Conservation (phyloP, 2,888 invertebrate species). For the Nebria brevicollis region DNA sequence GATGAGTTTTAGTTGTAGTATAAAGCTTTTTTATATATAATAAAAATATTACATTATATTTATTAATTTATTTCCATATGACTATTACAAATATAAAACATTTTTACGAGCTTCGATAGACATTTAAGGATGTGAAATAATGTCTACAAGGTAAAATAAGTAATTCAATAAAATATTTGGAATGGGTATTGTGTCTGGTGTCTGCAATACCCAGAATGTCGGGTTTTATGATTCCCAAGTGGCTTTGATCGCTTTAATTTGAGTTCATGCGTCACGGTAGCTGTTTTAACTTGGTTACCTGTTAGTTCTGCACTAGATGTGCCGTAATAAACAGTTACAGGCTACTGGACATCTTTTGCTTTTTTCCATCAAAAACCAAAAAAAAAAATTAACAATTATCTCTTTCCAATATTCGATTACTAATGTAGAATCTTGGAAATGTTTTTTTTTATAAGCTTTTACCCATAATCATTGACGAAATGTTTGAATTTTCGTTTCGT, state of each 20-base stretch:
- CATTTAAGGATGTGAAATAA: too few species aligned
- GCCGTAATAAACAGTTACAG: slow-evolving; percentile 35
- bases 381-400: not conserved
- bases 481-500: not conserved
- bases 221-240: not conserved
- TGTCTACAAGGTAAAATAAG: not conserved
- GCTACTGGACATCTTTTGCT: slow-evolving; percentile 25
- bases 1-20: too few species aligned
- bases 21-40: too few species aligned
- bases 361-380: slow-evolving; percentile 22
- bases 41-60: too few species aligned
- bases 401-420: not conserved
- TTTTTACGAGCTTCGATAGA: too few species aligned
- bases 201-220: not conserved
- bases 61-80: too few species aligned
- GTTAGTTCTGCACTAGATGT: slow-evolving; percentile 42
- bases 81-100: too few species aligned
- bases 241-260: slow-evolving; percentile 18
- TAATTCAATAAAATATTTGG: not conserved
- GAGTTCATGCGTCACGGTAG: slow-evolving; percentile 38
- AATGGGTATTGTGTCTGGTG: not conserved
- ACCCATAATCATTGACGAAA: too few species aligned
- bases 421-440: not conserved
- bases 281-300: slow-evolving; percentile 24
- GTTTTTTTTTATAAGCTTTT: not conserved